Evolutionary conservation across 1,140 invertebrate genomes (phyloP), one percentile per base, ranked within the genome.

Genomic region (Delia radicum): DNA sequence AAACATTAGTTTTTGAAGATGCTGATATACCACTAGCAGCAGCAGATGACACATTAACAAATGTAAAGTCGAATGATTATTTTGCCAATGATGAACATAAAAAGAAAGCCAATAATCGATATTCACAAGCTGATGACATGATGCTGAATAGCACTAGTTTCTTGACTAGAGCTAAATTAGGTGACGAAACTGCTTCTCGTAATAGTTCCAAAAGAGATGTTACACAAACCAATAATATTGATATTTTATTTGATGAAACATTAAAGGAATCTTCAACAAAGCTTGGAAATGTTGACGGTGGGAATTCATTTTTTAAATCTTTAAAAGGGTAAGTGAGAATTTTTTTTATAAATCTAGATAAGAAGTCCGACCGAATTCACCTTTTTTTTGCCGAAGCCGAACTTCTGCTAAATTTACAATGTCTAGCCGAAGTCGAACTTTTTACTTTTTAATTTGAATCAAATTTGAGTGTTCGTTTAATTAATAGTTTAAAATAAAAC

Each of bases 81-180:
- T 42, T 27, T 18, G 4, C 2, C 31, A 28, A 8, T 5, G 18
- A 61, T 29, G 0, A 0, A 71, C 31, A 42, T 42, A 27, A 72
- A 8, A 72, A 18, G 21, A 26, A 37, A 24, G 48, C 2, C 8
- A 21, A 21, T 1, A n/a, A 3, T 15, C 28, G 37, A 3, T 73
- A 21, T 72, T 73, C 48, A 28, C 37, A 33, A 33, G 15, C 21
- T 8, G 67, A 75, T 24, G 75, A 75, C 33, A 31, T 61, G 18
- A 15, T 62, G 21, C 10, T 71, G 69, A 69, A 76, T 15, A 73
- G 18, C 15, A 73, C 75, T 5, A 73, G 67, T 73, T 76, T 76
- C 33, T 8, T 76, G 33, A 61, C 71, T 8, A 72, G 29, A 33
- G 75, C 46, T 31, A 76, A 76, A 42, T 31, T 76, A 27, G 37